Conservation (phyloP, 1,140 invertebrate species). For the Vanessa tameamea region DNA sequence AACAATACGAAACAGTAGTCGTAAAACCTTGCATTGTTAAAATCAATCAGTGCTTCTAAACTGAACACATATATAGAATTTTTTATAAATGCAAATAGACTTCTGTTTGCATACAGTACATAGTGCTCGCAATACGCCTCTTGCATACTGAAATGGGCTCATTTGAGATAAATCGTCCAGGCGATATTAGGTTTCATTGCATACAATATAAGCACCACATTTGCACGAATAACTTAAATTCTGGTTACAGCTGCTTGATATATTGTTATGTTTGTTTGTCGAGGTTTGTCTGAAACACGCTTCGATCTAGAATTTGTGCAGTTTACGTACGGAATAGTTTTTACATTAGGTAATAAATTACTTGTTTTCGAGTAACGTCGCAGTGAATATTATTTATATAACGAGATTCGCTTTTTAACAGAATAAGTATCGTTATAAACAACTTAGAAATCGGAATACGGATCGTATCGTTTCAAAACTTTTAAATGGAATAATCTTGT, state of each 20-base stretch:
- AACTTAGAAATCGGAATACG: background rate
- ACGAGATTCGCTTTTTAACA: background rate
- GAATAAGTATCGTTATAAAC: background rate
- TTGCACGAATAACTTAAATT: slow-evolving; percentile 18
- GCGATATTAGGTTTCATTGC: slow-evolving; percentile 12
- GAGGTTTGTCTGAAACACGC: slow-evolving; percentile 23
- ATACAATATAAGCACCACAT: slow-evolving; percentile 20
- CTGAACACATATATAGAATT: slow-evolving; percentile 3
- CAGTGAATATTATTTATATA: background rate
- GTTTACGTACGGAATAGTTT: background rate
- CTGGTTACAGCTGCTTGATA: slow-evolving; percentile 25
- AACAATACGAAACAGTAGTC: background rate
- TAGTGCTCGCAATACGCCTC: slow-evolving; percentile 26
- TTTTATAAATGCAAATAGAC: slow-evolving; percentile 38
- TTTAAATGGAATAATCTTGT: slow-evolving; percentile 12
- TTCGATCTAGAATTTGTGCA: slow-evolving; percentile 15
- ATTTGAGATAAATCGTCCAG: slow-evolving; percentile 5
- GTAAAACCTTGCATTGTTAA: slow-evolving; percentile 17
- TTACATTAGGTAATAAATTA: slow-evolving; percentile 10
- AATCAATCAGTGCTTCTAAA: slow-evolving; percentile 22
- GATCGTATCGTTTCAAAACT: background rate
- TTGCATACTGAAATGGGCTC: slow-evolving; percentile 33
- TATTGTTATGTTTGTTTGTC: slow-evolving; percentile 30
- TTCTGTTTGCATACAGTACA: slow-evolving; percentile 31
- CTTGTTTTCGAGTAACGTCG: background rate